These are phyloP conservation scores for Clarias pachynema DNA, from an alignment of 2,797 vertebrate genomes.

Conservation along the genomic window DNA sequence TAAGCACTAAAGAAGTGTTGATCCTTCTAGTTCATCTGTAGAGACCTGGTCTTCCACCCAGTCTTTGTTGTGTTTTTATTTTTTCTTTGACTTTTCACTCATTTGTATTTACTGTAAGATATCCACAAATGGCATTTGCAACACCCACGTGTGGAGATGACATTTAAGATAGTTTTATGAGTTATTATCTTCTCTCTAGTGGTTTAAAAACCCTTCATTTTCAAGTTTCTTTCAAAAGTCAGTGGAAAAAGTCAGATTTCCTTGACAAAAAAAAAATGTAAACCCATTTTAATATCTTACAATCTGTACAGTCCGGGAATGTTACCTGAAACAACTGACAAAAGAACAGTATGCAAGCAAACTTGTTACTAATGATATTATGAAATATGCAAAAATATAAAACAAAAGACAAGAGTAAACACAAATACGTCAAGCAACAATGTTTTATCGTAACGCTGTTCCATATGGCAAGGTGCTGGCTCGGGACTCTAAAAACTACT, in stretches of 20 bases:
- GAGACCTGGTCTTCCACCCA: neutral
- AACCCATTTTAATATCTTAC: constrained; percentile 21
- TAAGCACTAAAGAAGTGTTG: neutral
- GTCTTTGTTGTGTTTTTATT: neutral
- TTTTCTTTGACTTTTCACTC: neutral
- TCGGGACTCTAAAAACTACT: constrained; percentile 19
- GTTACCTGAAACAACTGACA: neutral
- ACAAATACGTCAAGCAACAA: neutral
- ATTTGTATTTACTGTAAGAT: neutral
- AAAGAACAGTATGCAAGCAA: constrained; percentile 15
- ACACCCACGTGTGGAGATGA: too few relatives aligned
- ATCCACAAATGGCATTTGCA: neutral
- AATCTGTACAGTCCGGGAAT: neutral
- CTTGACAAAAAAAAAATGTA: neutral
- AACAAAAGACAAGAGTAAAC: neutral
- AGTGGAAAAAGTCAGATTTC: neutral
- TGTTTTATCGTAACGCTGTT: neutral
- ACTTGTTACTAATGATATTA: neutral
- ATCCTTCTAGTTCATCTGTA: neutral
- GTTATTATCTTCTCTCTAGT: neutral
- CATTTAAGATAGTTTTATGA: neutral
- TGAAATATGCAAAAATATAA: neutral
- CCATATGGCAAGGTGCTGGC: constrained; percentile 16
- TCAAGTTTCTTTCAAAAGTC: neutral
- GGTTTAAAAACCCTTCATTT: neutral